These are phyloP conservation scores for Lysiphlebus fabarum DNA, from an alignment of 1,140 invertebrate species.

Conservation along the genomic window DNA sequence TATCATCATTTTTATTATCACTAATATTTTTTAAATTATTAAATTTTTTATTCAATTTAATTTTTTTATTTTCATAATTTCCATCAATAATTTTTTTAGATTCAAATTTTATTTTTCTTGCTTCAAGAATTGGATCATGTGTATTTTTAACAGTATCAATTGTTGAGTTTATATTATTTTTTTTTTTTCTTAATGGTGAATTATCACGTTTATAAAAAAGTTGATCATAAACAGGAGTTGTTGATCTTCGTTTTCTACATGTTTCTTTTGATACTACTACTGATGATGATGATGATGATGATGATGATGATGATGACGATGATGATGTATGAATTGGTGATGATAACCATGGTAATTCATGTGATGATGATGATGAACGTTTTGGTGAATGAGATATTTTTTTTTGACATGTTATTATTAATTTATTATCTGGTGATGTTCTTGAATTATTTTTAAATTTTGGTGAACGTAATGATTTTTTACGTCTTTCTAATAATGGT, in stretches of 20 bases:
- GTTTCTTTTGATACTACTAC: slow-evolving; percentile 36
- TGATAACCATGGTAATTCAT: no score
- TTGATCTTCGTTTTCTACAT: slow-evolving; percentile 34
- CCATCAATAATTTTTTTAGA: slow-evolving; percentile 42
- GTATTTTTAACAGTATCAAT: slow-evolving; percentile 28
- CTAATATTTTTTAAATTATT: slow-evolving; percentile 15
- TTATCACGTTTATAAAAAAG: slow-evolving; percentile 22
- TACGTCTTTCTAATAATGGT: no score
- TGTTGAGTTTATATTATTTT: slow-evolving; percentile 31
- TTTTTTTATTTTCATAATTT: slow-evolving; percentile 47
- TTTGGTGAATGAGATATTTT: no score
- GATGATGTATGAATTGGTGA: no score
- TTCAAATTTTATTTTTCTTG: slow-evolving; percentile 49
- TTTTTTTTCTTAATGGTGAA: slow-evolving; percentile 27
- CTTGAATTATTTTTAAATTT: no score
- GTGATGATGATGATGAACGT: no score
- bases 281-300: slow-evolving; percentile 46
- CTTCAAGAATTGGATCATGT: slow-evolving; percentile 45
- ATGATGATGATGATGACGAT: no score
- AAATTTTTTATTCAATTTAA: slow-evolving; percentile 44
- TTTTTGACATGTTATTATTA: no score
- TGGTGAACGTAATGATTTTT: no score
- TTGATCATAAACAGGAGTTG: slow-evolving; percentile 29
- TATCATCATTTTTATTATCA: background rate
- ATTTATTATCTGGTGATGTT: no score